Base-by-base conservation (phyloP, 2,888 invertebrate species). In the Drosophila colorata region DNA sequence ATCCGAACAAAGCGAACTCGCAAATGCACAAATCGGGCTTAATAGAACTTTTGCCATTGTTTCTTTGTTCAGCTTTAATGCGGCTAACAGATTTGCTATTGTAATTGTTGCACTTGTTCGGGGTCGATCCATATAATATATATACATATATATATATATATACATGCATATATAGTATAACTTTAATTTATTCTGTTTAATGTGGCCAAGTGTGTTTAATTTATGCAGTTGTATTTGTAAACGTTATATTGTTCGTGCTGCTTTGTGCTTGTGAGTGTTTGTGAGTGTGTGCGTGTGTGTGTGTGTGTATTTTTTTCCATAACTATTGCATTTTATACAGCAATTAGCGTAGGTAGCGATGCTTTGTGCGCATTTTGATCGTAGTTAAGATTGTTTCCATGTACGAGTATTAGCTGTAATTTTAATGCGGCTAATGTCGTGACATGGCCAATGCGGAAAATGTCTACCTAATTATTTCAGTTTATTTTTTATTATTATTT, bases 261-360 rank as follows among this genome's bases (percentile, higher is more conserved):
- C 25, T 53, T 44, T 60, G 31, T 60, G 25, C n/a, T 47, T 48
- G 28, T 5, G 7, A 14, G 13, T 37, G 41, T 20, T 8, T 41
- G 6, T 41, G 13, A 13, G 16, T 37, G 4, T 37, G 11, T 18
- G 11, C 35, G 5, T 37, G 20, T 57, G 1, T 37, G 18, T 51
- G 44, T 38, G 28, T 35, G 18, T 38, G 28, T 43, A 9, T 28
- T 65, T 44, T 52, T 16, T 52, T 57, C 61, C 59, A 72, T 41
- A 74, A 74, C 51, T 72, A 74, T 75, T 66, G 74, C 76, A 74
- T 74, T 74, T 75, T 74, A 74, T 75, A 57, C 53, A 57, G 68
- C 74, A 74, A 74, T 74, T 76, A 74, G 68, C 72, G 72, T 76
- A 72, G 75, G 76, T 76, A 64, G 68, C 76, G 60, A 47, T 53